Evolutionary conservation across 2,113 vertebrate genomes (phyloP), one percentile per base, ranked within the genome.

Genomic region (Calidris pygmaea): DNA sequence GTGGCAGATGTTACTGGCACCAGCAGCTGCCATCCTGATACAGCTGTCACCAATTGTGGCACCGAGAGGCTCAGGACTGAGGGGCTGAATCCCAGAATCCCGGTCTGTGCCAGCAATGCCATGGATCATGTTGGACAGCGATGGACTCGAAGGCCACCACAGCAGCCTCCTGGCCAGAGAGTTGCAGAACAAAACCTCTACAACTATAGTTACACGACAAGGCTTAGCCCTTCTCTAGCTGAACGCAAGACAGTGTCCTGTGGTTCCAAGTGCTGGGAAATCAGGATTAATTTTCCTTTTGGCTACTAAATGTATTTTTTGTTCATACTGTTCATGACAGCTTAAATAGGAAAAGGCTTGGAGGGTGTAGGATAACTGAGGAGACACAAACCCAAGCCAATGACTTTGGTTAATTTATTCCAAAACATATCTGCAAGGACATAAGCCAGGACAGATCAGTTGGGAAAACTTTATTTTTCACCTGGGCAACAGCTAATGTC

Each of bases 401-500:
- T 39, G 30, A 68, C 60, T 94, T 82, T 48, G 26, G 35, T 79
- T 70, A 30, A 66, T 66, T 91, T 94, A 39, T 85, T 92, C 75
- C 77, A 77, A 39, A 94, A 32, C 20, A 16, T 73, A 89, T 87
- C 63, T 96, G 65, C 60, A 93, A 91, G 62, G 58, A 92, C 89
- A 65, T 88, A 84, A 91, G 27, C 56, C 74, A 83, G n/a, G 63
- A 72, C 62, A 85, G 68, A 89, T 90, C 58, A 66, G 39, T 32
- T 63, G 85, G 63, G 47, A 85, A 89, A 94, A 84, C 72, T 67
- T 70, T 72, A n/a, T 85, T 96, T 96, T 95, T 95, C 85, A 94
- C 79, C 87, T 75, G 26, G 66, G 60, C 32, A 95, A 80, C 65
- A 83, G 75, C 53, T 86, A 66, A 85, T 68, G 23, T 78, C 8